Evolutionary conservation across 2,888 invertebrate species (phyloP).

Genomic region (Luperina nickerlii): DNA sequence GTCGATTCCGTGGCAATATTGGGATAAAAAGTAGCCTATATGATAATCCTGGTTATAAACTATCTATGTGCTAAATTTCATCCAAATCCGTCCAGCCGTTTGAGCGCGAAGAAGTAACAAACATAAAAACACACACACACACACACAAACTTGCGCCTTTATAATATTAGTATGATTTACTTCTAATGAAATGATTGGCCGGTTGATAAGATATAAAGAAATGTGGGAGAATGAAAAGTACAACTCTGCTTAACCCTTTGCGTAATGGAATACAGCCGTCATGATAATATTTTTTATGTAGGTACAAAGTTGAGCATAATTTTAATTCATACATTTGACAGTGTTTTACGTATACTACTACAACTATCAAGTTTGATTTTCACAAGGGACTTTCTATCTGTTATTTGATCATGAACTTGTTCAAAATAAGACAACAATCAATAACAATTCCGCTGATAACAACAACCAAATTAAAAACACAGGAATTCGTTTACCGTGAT

Average conservation of each 20-base stretch:
- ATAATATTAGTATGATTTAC: no score
- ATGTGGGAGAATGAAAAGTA: no score
- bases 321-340: not conserved
- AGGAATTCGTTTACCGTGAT: not conserved
- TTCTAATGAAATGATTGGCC: no score
- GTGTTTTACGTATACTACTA: not conserved
- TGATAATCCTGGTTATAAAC: no score
- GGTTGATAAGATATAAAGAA: not conserved
- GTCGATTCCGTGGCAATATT: no score
- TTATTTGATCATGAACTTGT: not conserved
- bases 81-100: no score
- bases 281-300: not conserved
- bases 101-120: no score
- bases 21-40: no score
- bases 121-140: no score
- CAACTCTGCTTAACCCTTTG: not conserved
- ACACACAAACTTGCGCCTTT: no score
- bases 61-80: no score
- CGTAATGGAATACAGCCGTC: not conserved
- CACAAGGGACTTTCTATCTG: not conserved
- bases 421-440: not conserved
- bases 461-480: not conserved
- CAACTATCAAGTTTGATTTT: not conserved
- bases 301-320: not conserved
- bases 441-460: not conserved